Percentiles rank a stretch among this genome's conserved stretches.
Conservation (phyloP, 2,113 vertebrate genomes). For the Hystrix cristata region DNA sequence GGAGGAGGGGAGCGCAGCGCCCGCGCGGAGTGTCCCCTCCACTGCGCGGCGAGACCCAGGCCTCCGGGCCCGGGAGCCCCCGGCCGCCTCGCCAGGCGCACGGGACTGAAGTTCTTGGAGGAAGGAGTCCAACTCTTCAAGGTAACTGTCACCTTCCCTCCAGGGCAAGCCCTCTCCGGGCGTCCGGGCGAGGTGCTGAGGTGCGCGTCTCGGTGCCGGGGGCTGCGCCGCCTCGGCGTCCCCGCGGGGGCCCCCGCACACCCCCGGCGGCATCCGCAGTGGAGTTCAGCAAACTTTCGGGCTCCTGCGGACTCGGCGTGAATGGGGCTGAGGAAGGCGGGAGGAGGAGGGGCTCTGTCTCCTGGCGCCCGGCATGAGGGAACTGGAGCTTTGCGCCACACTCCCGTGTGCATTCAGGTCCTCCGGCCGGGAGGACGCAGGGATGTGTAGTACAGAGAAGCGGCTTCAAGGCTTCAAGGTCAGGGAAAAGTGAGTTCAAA, state of each 20-base stretch:
- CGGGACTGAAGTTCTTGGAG: conserved; percentile 89
- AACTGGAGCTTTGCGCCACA: neutral
- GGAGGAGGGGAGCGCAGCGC: conserved; percentile 65
- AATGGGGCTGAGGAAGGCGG: neutral
- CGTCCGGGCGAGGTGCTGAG: neutral
- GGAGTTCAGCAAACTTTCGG: conserved; percentile 74
- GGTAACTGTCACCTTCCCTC: conserved; percentile 83
- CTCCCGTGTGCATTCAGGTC: neutral
- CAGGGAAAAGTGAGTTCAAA: neutral
- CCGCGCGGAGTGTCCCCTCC: conserved; percentile 32
- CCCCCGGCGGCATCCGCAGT: neutral
- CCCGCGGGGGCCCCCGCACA: neutral
- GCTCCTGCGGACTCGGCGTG: neutral
- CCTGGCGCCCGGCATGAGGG: neutral
- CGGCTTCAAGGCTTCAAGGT: neutral
- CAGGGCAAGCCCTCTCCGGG: neutral
- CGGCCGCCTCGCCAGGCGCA: conserved; percentile 85
- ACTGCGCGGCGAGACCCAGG: conserved; percentile 79
- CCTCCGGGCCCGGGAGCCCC: conserved; percentile 32
- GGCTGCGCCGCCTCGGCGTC: conserved; percentile 60
- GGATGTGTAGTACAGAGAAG: neutral
- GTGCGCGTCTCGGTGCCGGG: conserved; percentile 11
- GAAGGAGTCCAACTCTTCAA: conserved; percentile 87
- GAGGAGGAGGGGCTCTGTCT: conserved; percentile 11
- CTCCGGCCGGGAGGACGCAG: neutral